phyloP scores from a whole-genome alignment of 2,888 invertebrate genomes.

The Xestoiulus laeticollis region DNA sequence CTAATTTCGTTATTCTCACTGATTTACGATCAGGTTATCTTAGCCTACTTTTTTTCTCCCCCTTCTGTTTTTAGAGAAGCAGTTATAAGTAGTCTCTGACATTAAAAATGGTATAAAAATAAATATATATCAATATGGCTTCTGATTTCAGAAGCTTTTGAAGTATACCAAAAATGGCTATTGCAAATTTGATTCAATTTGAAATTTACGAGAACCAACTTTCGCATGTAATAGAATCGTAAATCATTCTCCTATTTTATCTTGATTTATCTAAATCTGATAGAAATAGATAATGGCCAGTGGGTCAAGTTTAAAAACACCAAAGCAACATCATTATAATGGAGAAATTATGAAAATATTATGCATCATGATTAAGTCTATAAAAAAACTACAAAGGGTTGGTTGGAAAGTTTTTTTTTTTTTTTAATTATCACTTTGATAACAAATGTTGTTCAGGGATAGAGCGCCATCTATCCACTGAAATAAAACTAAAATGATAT shows the following conservation, averaged over 20 bases:
- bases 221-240: not conserved
- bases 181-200: not conserved
- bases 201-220: not conserved
- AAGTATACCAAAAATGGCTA: not conserved
- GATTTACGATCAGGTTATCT: not conserved
- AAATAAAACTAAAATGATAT: too few species aligned
- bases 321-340: not conserved
- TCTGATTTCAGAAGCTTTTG: not conserved
- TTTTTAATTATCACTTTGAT: too few species aligned
- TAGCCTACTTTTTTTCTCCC: constrained; percentile 1
- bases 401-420: too few species aligned
- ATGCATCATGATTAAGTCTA: not conserved
- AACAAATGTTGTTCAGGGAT: too few species aligned
- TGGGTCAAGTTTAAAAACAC: not conserved
- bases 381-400: too few species aligned
- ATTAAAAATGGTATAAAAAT: not conserved
- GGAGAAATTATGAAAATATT: not conserved
- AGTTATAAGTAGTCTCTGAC: not conserved
- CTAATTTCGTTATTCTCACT: constrained; percentile 7
- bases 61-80: not conserved
- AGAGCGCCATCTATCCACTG: too few species aligned
- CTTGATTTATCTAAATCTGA: not conserved
- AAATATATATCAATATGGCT: constrained; percentile 26
- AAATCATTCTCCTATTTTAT: not conserved
- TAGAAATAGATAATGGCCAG: not conserved